These are phyloP conservation scores for Ctenoplectra terminalis DNA, from an alignment of 1,140 invertebrate species.

Conservation along the genomic window DNA sequence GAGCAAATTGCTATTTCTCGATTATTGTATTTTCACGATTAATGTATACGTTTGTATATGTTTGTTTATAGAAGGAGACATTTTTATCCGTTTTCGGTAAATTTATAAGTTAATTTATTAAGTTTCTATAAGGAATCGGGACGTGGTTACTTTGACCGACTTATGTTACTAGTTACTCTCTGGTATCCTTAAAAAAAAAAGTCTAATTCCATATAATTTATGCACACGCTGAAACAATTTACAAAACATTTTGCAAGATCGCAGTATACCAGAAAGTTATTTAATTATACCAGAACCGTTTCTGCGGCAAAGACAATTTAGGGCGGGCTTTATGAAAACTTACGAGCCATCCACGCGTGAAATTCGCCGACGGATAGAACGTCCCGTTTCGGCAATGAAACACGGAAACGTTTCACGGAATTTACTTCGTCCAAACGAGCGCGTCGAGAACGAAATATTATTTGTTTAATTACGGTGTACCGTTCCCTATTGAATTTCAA, in stretches of 20 bases:
- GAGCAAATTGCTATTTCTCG: too few relatives aligned
- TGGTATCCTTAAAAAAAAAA: too few relatives aligned
- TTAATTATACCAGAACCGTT: not conserved
- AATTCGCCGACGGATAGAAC: not conserved
- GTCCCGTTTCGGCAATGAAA: not conserved
- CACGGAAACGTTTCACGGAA: conserved; percentile 5
- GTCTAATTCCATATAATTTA: too few relatives aligned
- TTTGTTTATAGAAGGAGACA: too few relatives aligned
- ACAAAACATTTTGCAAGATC: not conserved
- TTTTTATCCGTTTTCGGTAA: too few relatives aligned
- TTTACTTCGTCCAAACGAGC: not conserved
- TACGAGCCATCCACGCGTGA: not conserved
- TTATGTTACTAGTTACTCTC: too few relatives aligned
- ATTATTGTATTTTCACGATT: too few relatives aligned
- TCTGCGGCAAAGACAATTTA: not conserved
- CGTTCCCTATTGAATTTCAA: conserved; percentile 1
- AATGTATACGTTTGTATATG: too few relatives aligned
- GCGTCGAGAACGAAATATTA: conserved; percentile 3
- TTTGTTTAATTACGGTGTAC: not conserved
- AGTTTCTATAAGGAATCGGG: too few relatives aligned
- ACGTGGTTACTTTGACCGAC: too few relatives aligned
- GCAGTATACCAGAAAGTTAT: not conserved
- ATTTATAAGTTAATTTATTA: too few relatives aligned
- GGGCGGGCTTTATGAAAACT: not conserved
- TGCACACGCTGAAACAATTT: too few relatives aligned